A percentile compares a stretch with the other conserved stretches of the same genome.
phyloP scores from a whole-genome alignment of 2,888 invertebrate species.

The Torymus texanus region DNA sequence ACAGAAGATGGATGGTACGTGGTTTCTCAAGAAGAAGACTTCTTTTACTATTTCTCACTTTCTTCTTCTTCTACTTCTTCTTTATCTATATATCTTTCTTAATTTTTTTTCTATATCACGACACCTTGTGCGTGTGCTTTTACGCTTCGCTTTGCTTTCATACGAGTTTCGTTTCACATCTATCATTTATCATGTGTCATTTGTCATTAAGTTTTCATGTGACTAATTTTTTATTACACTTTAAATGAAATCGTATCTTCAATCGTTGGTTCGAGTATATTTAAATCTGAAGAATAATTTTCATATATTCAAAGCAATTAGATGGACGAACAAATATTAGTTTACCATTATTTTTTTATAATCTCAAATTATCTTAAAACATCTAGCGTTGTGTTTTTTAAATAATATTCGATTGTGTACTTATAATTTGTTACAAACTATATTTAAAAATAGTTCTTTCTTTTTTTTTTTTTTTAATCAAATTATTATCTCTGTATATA shows the following conservation, averaged over 20 bases:
- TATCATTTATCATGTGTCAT: not conserved
- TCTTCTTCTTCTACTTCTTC: constrained; percentile 29
- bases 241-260: no score
- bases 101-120: constrained; percentile 29
- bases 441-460: no score
- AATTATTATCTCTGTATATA: not conserved
- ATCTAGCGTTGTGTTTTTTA: no score
- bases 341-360: no score
- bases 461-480: not conserved
- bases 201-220: constrained; percentile 1
- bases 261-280: no score
- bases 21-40: constrained; percentile 9
- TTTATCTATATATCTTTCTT: constrained; percentile 25
- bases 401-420: no score
- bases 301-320: no score
- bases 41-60: constrained; percentile 6
- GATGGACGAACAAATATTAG: no score
- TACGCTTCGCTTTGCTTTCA: constrained; percentile 54
- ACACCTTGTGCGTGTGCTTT: constrained; percentile 36
- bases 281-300: no score
- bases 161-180: constrained; percentile 14
- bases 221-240: no score
- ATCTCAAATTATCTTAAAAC: no score
- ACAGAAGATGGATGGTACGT: constrained; percentile 73
- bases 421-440: no score